Conservation (phyloP, 2,888 invertebrate genomes). For the Griposia aprilina region DNA sequence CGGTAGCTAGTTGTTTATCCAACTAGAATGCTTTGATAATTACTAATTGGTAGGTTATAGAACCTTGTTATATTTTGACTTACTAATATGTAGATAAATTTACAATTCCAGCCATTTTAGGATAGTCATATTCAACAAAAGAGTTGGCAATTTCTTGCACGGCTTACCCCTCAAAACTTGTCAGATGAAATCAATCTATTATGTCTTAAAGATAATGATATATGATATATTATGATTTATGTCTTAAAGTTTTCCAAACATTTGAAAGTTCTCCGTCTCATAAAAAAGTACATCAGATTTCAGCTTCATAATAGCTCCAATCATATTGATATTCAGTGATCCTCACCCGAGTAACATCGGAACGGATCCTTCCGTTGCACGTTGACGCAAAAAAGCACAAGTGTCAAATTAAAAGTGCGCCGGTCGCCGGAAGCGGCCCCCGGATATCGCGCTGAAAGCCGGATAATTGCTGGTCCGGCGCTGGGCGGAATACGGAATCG, state of each 20-base stretch:
- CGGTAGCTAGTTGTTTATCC: not conserved
- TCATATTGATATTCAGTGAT: constrained; percentile 41
- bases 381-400: constrained; percentile 72
- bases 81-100: not conserved
- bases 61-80: not conserved
- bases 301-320: constrained; percentile 19
- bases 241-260: not conserved
- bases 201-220: too few relatives aligned
- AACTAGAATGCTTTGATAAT: constrained; percentile 2
- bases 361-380: constrained; percentile 87
- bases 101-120: not conserved
- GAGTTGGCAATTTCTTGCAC: not conserved
- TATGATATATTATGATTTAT: too few relatives aligned
- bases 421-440: constrained; percentile 74
- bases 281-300: constrained; percentile 1
- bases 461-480: constrained; percentile 61
- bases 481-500: constrained; percentile 39
- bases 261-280: not conserved
- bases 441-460: constrained; percentile 74
- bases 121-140: not conserved
- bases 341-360: constrained; percentile 69
- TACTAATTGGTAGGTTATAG: not conserved
- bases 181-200: not conserved
- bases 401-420: constrained; percentile 79
- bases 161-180: not conserved